Percentiles rank a stretch among this genome's conserved stretches.
Evolutionary conservation across 1,140 invertebrate species (phyloP).

Genomic region (Pemphigus obesinymphae): DNA sequence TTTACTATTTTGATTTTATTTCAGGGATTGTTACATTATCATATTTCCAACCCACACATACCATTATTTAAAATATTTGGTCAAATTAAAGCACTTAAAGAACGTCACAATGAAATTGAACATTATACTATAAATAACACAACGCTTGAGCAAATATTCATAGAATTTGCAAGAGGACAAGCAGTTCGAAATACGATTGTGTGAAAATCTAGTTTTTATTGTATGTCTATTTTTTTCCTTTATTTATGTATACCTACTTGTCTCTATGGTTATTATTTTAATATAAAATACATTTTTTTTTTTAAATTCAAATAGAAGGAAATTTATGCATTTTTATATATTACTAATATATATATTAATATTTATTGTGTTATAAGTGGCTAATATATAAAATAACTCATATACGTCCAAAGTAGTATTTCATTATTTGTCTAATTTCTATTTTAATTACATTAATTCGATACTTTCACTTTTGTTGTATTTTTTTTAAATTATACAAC

Average conservation of each 20-base stretch:
- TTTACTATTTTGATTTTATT: too few relatives aligned
- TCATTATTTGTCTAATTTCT: too few relatives aligned
- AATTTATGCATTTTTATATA: too few relatives aligned
- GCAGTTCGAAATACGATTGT: background rate
- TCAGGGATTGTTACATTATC: conserved; percentile 58
- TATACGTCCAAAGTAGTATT: background rate
- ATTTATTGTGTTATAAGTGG: background rate
- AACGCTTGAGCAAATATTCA: conserved; percentile 60
- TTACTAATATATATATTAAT: too few relatives aligned
- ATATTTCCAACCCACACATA: conserved; percentile 51
- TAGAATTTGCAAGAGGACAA: conserved; percentile 49
- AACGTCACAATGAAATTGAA: conserved; percentile 52
- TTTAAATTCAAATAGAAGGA: background rate
- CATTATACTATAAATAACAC: conserved; percentile 63
- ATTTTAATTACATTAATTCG: too few relatives aligned
- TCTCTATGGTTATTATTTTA: background rate
- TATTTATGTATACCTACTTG: too few relatives aligned
- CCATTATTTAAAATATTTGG: conserved; percentile 56
- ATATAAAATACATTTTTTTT: background rate
- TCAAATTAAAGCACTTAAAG: conserved; percentile 54
- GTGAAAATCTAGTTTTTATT: background rate
- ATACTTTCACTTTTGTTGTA: too few relatives aligned
- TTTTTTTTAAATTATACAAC: too few relatives aligned
- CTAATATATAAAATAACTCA: background rate
- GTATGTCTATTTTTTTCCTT: too few relatives aligned